Evolutionary conservation across 1,140 invertebrate genomes (phyloP).

Genomic region (Trachelipus rathkii): DNA sequence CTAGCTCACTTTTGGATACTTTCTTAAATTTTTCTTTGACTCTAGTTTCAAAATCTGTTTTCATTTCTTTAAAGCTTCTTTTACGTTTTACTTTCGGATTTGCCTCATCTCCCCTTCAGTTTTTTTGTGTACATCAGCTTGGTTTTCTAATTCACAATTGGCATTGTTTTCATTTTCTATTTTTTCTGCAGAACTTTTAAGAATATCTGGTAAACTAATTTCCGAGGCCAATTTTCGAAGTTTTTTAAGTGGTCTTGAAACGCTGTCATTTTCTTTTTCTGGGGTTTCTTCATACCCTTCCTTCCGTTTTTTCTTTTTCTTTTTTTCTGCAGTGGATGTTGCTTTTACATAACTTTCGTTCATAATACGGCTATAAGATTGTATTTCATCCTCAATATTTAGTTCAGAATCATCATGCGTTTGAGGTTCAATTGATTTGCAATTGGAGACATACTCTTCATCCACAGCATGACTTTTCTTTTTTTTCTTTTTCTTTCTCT

Average conservation of each 20-base stretch:
- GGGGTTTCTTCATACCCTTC: neutral
- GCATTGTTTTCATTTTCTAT: no score
- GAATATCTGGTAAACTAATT: neutral
- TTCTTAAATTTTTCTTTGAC: neutral
- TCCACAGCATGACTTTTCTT: no score
- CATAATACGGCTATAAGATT: neutral
- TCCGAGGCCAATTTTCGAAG: neutral
- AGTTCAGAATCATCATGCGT: no score
- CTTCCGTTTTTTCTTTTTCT: conserved; percentile 20
- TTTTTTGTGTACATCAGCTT: no score
- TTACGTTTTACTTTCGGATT: neutral
- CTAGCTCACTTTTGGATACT: neutral
- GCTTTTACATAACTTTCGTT: neutral
- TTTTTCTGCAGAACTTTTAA: no score
- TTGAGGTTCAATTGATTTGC: no score
- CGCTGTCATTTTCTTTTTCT: neutral
- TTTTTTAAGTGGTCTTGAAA: neutral
- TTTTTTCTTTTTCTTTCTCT: no score
- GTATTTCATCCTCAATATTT: no score
- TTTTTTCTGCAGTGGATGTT: neutral
- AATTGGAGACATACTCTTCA: no score
- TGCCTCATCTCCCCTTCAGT: neutral
- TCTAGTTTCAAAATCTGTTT: neutral
- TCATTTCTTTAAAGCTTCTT: neutral
- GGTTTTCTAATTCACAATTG: neutral